Conservation (phyloP, 2,888 invertebrate species). For the Hanleya hanleyi region DNA sequence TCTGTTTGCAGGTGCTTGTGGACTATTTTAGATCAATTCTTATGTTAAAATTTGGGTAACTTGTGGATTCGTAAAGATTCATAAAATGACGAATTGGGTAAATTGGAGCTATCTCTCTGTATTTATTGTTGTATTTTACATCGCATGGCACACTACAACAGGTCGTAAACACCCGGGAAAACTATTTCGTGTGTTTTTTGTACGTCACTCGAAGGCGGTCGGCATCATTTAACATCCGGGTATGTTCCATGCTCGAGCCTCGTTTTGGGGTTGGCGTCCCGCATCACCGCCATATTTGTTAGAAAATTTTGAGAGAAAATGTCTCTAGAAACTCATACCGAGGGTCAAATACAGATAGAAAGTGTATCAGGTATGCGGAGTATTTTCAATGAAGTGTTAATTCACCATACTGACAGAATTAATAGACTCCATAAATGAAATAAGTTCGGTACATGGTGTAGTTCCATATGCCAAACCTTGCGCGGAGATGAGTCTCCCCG, state of each 20-base stretch:
- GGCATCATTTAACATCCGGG: slow-evolving; percentile 38
- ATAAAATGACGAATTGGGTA: too few species aligned
- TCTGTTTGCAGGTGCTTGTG: not conserved
- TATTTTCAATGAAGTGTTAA: not conserved
- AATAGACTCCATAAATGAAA: too few species aligned
- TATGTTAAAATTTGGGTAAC: too few species aligned
- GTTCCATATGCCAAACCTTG: not conserved
- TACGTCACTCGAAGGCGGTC: not conserved
- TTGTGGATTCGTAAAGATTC: too few species aligned
- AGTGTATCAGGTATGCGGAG: slow-evolving; percentile 52
- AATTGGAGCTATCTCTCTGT: too few species aligned
- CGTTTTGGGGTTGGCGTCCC: slow-evolving; percentile 37
- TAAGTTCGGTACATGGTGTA: not conserved
- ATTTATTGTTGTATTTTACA: too few species aligned
- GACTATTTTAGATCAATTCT: not conserved
- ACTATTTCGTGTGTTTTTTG: not conserved
- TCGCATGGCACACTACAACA: too few species aligned
- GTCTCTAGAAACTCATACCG: slow-evolving; percentile 57
- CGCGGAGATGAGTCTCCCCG: not conserved
- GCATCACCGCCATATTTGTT: slow-evolving; percentile 21
- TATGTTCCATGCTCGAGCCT: slow-evolving; percentile 36
- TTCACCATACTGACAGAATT: not conserved
- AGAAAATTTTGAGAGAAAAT: slow-evolving; percentile 45
- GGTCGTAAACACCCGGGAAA: too few species aligned
- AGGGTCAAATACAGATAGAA: slow-evolving; percentile 60